Conservation (phyloP, 2,113 vertebrate genomes). For the Blennius ocellaris region DNA sequence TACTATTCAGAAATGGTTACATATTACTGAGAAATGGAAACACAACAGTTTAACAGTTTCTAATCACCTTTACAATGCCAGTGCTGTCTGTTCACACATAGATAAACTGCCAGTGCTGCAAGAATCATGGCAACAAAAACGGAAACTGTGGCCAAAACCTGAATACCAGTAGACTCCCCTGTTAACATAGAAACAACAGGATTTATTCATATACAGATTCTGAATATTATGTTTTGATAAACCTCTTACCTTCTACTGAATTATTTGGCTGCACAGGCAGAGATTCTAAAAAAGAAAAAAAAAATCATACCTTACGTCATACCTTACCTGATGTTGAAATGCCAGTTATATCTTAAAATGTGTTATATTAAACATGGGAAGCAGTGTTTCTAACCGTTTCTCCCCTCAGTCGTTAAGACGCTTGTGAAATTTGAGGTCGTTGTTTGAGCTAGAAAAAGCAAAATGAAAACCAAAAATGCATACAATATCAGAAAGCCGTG, state of each 20-base stretch:
- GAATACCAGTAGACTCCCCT: conserved; percentile 70
- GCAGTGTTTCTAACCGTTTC: conserved; percentile 46
- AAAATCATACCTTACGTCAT: not conserved
- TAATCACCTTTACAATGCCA: conserved; percentile 70
- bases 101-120: conserved; percentile 57
- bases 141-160: conserved; percentile 71
- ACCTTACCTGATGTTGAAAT: no score
- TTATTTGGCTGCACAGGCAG: conserved; percentile 26
- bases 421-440: conserved; percentile 18
- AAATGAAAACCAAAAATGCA: not conserved
- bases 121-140: conserved; percentile 71
- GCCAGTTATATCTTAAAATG: not conserved
- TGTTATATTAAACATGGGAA: not conserved
- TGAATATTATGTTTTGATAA: not conserved
- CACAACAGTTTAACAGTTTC: not conserved
- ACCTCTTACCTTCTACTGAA: conserved; percentile 50
- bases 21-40: not conserved
- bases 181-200: conserved; percentile 36
- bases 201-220: not conserved
- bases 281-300: conserved; percentile 43
- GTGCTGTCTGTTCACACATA: conserved; percentile 68
- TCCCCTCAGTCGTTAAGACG: conserved; percentile 11
- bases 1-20: no score
- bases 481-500: not conserved
- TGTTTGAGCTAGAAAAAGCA: conserved; percentile 40